Conservation (phyloP, 64 coral and sea anemone genomes). For the Stichodactyla mertensii region DNA sequence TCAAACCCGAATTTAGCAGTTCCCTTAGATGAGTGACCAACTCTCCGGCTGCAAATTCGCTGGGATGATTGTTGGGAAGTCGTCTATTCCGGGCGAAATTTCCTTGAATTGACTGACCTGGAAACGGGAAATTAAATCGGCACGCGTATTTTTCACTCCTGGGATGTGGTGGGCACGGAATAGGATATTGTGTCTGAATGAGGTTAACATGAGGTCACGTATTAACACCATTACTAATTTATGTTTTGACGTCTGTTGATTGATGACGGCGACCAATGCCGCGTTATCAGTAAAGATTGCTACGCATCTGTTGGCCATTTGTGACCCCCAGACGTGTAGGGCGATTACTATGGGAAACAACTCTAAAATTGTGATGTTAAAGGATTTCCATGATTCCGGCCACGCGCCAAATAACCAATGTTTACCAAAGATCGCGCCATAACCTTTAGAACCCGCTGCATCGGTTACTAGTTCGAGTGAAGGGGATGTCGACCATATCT, state of each 20-base stretch:
- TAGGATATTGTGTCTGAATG: background rate
- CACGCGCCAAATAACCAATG: background rate
- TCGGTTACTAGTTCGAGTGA: background rate
- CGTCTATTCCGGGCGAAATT: constrained; percentile 7
- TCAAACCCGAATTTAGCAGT: background rate
- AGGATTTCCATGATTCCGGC: background rate
- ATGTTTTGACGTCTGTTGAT: background rate
- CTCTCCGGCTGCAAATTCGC: background rate
- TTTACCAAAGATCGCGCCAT: background rate
- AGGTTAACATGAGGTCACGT: background rate
- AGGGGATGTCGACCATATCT: background rate
- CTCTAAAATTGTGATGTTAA: constrained; percentile 38
- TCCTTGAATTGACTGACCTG: constrained; percentile 8
- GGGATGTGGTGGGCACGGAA: background rate
- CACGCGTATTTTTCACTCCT: background rate
- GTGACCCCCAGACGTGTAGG: constrained; percentile 11
- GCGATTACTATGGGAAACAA: constrained; percentile 39
- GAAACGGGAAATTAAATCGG: background rate
- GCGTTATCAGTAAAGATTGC: constrained; percentile 26
- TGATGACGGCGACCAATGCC: constrained; percentile 25
- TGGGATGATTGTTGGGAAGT: background rate
- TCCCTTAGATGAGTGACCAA: background rate
- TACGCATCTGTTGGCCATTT: constrained; percentile 11
- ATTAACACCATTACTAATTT: background rate
- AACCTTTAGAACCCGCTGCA: background rate